Base-by-base conservation (phyloP, 2,113 vertebrate genomes). In the Gasterosteus aculeatus region DNA sequence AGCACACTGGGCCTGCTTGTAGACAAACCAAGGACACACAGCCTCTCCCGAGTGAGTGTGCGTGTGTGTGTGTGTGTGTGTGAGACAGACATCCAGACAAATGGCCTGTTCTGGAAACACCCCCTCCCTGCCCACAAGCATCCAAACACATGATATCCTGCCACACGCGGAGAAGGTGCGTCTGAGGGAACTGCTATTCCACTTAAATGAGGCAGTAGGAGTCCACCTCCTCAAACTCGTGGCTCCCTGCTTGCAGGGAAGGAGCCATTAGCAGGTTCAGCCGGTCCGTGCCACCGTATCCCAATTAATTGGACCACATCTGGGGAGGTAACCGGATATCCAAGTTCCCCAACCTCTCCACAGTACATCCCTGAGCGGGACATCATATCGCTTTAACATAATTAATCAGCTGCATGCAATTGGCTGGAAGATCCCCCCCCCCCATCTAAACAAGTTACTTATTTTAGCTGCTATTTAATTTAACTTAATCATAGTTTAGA, bases 311-410 rank as follows among this genome's bases (percentile, higher is more conserved):
- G 31, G 38, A 22, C 79, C 66, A 38, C 72, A 82, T 78, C 59
- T 77, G 74, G 39, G 64, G 42, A 63, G 67, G 44, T 41, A 78
- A 83, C 74, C 47, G 44, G 69, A 83, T 72, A 74, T 57, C 61
- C 15, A 58, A 44, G 62, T 71, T 74, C 54, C 31, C 54, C 58
- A 60, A 82, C 81, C 66, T 82, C 68, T 82, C 47, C 49, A 57
- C 57, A 83, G 72, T 26, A 63, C 66, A 67, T 70, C 67, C 67
- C 75, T 44, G 11, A 62, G 75, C 77, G 65, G 58, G 87, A 80
- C 65, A 83, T 72, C 83, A 78, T 81, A 87, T 77, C 67, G 69
- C 71, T 70, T 75, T 78, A 83, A 35, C 35, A 83, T 82, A 83
- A 79, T 87, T 81, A 72, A 85, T 84, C 59, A 83, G 33, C 62